Base-by-base conservation (phyloP, 1,140 invertebrate species). In the Varroa destructor region DNA sequence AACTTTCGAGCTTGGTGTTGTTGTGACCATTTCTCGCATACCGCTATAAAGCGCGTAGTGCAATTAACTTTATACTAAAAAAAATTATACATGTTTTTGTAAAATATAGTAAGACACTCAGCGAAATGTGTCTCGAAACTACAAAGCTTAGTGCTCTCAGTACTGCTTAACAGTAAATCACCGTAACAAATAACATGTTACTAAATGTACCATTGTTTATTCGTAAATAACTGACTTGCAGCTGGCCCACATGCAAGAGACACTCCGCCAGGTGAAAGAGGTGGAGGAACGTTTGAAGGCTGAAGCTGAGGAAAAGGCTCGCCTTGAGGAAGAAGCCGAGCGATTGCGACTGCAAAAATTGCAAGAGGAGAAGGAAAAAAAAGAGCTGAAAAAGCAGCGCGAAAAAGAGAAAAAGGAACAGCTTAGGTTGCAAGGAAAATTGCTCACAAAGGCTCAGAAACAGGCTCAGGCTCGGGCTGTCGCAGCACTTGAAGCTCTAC, bases 341-440 rank as follows among this genome's bases (percentile, higher is more conserved):
- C 12, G 56, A 54, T 42, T 72, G 56, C 70, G 77, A 75, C 72
- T 75, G 55, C 73, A 81, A 76, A 76, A 88, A 73, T 78, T 89
- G 55, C 84, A 86, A 74, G 79, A 90, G 74, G 90, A 93, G 79
- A 86, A 90, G 79, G 93, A 92, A 80, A 80, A 73, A 78, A 83
- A 75, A 84, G 85, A 71, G 94, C 93, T 78, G 88, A 93, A 76
- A 78, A 98, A 97, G 78, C 85, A 90, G 76, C 94, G 93, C 77
- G 92, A 97, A 82, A 96, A 96, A 76, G 93, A 96, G 77, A 85
- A 88, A 73, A 92, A 90, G 80, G 91, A 94, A 78, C 84, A 90
- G 77, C 80, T 95, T 55, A 97, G 96, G 79, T 89, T 89, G 40
- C 93, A 97, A 83, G 94, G 95, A 1, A 97, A 94, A 82, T 81